Conservation (phyloP, 2,797 vertebrate genomes). For the Halcyon badia region DNA sequence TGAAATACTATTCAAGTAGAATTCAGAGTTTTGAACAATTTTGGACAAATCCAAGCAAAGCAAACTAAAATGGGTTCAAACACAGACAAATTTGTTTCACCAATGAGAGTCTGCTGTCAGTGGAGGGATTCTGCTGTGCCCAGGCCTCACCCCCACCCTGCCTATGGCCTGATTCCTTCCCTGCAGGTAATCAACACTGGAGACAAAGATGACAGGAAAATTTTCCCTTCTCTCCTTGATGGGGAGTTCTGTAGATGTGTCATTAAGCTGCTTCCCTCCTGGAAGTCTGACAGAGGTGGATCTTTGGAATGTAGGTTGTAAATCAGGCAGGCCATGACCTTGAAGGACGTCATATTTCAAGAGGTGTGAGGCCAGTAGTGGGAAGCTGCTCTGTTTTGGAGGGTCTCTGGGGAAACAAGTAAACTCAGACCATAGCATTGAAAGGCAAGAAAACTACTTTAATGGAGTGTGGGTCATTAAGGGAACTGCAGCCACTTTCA, state of each 20-base stretch:
- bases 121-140: neutral
- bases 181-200: neutral
- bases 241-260: neutral
- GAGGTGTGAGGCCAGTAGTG: neutral
- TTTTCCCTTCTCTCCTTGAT: neutral
- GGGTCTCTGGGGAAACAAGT: neutral
- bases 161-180: neutral
- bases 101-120: neutral
- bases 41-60: neutral
- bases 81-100: neutral
- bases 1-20: neutral
- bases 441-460: neutral
- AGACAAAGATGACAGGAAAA: neutral
- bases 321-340: neutral
- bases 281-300: neutral
- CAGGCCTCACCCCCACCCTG: fast-evolving
- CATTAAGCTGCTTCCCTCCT: neutral
- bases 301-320: neutral
- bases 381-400: neutral
- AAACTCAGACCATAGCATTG: neutral
- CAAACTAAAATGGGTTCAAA: neutral
- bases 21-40: neutral
- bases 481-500: neutral
- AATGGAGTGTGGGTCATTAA: neutral
- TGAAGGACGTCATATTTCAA: neutral